These are phyloP conservation scores for Desmophyllum pertusum DNA, from an alignment of 92 coral and sea anemone genomes.

Conservation along the genomic window DNA sequence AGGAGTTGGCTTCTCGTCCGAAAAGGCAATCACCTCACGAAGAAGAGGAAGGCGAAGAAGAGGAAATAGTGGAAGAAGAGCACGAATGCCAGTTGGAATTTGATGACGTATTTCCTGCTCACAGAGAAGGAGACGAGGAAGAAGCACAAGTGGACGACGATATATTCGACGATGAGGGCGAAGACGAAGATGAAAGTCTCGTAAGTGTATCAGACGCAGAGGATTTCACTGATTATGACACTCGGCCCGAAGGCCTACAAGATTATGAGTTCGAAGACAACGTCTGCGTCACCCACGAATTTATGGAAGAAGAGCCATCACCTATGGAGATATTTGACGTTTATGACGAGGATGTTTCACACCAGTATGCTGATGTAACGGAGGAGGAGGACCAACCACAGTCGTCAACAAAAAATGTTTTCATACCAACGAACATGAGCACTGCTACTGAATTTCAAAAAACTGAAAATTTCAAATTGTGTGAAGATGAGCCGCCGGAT, in stretches of 20 bases:
- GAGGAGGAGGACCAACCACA: conserved; percentile 18
- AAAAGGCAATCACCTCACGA: conserved; percentile 14
- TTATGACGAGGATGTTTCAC: conserved; percentile 37
- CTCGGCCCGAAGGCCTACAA: conserved; percentile 9
- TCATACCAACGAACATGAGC: conserved; percentile 7
- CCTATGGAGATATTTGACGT: conserved; percentile 29
- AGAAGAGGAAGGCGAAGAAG: conserved; percentile 7
- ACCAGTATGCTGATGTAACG: conserved; percentile 33
- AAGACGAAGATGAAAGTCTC: conserved; percentile 70
- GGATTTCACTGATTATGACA: conserved; percentile 24
- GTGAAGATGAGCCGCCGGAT: conserved; percentile 24
- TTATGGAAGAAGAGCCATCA: conserved; percentile 19
- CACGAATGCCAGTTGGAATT: conserved; percentile 80
- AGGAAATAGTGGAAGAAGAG: conserved; percentile 57
- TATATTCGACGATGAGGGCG: conserved; percentile 69
- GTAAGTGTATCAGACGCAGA: conserved; percentile 78
- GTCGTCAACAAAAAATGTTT: neutral
- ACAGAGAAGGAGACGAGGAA: conserved; percentile 66
- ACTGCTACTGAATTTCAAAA: conserved; percentile 16
- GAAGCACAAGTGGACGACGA: conserved; percentile 57
- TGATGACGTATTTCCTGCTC: conserved; percentile 91
- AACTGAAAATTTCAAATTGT: conserved; percentile 6
- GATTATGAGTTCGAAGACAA: conserved; percentile 11
- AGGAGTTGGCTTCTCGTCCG: conserved; percentile 41
- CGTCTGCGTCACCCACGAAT: conserved; percentile 8